These are phyloP conservation scores for Scolopax rusticola DNA, from an alignment of 2,797 vertebrate species.

Conservation along the genomic window DNA sequence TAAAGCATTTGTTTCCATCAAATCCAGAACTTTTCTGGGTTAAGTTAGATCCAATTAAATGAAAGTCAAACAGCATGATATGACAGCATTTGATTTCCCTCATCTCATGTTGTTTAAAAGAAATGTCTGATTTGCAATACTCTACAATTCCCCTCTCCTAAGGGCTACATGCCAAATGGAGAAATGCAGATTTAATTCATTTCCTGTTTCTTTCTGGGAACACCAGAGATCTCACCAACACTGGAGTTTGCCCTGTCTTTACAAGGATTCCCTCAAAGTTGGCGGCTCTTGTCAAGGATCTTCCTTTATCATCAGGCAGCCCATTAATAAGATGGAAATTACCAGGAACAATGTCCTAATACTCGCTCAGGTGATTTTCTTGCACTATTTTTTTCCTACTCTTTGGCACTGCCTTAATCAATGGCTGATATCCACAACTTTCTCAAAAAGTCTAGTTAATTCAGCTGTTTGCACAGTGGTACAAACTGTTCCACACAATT, in stretches of 20 bases:
- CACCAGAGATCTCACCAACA: not conserved
- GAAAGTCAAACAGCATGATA: not conserved
- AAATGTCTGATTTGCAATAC: not conserved
- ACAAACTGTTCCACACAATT: not conserved
- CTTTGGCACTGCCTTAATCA: not conserved
- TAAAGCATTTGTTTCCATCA: not conserved
- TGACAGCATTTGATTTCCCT: not conserved
- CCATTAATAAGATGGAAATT: not conserved
- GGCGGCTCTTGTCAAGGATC: not conserved
- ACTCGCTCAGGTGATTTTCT: not conserved
- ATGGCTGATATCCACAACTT: not conserved
- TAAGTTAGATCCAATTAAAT: not conserved
- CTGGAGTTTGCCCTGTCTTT: not conserved
- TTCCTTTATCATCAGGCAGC: not conserved
- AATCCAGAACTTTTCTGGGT: not conserved
- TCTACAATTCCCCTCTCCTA: not conserved
- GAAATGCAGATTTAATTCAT: not conserved
- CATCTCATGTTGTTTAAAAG: not conserved
- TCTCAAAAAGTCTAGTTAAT: not conserved
- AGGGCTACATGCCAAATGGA: not conserved
- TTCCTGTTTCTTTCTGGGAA: not conserved
- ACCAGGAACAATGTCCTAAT: not conserved
- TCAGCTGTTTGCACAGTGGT: rapidly evolving
- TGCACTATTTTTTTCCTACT: not conserved
- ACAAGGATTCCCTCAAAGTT: not conserved